These are phyloP conservation scores for Pseudorhiza aurosa DNA, from an alignment of 30 jellyfish, hydroid and myxozoan genomes.

Conservation along the genomic window DNA sequence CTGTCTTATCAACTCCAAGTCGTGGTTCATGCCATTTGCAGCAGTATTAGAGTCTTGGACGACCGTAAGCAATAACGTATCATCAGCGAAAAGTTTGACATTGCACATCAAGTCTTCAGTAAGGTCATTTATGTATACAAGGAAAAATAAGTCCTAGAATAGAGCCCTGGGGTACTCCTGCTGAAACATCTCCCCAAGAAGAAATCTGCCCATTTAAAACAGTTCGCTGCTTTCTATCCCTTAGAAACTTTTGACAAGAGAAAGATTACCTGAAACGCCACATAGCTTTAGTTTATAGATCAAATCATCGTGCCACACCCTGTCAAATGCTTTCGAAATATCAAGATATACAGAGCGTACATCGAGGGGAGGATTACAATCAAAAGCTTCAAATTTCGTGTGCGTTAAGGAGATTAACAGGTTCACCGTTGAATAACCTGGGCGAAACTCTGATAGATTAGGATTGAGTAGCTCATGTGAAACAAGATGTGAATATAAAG, in stretches of 20 bases:
- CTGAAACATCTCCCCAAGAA: constrained; percentile 32
- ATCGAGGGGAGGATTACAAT: constrained; percentile 29
- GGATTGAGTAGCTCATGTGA: constrained; percentile 43
- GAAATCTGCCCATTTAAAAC: constrained; percentile 34
- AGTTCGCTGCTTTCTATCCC: constrained; percentile 32
- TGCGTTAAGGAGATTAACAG: constrained; percentile 30
- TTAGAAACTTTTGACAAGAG: constrained; percentile 36
- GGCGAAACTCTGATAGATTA: constrained; percentile 44
- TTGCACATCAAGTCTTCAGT: constrained; percentile 47
- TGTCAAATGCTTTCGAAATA: constrained; percentile 36
- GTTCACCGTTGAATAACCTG: constrained; percentile 39
- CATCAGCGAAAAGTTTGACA: constrained; percentile 54
- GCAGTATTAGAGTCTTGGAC: constrained; percentile 51
- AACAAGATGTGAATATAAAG: constrained; percentile 34
- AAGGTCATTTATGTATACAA: constrained; percentile 28
- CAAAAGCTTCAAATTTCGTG: constrained; percentile 11
- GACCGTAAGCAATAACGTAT: constrained; percentile 39
- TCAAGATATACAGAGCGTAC: constrained; percentile 7
- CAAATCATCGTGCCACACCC: constrained; percentile 38
- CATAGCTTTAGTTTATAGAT: constrained; percentile 9
- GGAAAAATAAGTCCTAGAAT: constrained; percentile 53
- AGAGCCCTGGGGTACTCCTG: constrained; percentile 58
- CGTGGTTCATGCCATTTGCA: constrained; percentile 45
- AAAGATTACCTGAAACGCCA: constrained; percentile 30
- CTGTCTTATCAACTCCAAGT: constrained; percentile 43